Percentiles rank a stretch among this genome's conserved stretches.
Evolutionary conservation across 2,113 vertebrate species (phyloP).

Genomic region (Baryphthengus martii): DNA sequence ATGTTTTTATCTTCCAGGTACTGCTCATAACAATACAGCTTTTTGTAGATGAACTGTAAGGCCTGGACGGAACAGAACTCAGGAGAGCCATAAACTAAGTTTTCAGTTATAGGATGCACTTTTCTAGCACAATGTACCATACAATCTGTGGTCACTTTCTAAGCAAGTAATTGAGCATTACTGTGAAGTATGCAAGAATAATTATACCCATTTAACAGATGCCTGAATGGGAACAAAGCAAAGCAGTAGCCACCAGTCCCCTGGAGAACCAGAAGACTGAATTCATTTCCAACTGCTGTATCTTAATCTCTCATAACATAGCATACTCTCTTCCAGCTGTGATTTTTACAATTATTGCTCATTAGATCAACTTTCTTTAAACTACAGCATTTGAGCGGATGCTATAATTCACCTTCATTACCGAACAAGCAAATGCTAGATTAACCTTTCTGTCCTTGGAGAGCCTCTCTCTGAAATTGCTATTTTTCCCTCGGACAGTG

Average conservation of each 20-base stretch:
- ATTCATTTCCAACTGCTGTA: not conserved
- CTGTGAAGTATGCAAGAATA: not conserved
- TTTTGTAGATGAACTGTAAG: not conserved
- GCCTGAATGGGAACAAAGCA: not conserved
- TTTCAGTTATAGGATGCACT: not conserved
- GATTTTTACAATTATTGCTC: not conserved
- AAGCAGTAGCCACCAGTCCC: not conserved
- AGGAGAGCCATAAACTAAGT: not conserved
- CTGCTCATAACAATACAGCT: not conserved
- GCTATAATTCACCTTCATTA: not conserved
- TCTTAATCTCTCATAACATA: not conserved
- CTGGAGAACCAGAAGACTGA: not conserved
- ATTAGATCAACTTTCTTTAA: not conserved
- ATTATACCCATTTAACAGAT: slow-evolving; percentile 5
- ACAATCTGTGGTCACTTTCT: not conserved
- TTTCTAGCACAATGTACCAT: not conserved
- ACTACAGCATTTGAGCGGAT: not conserved
- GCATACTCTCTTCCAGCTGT: not conserved
- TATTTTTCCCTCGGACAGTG: not conserved
- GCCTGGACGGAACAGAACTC: not conserved
- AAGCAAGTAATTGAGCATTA: not conserved
- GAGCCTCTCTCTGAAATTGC: not conserved
- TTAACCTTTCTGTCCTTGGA: not conserved
- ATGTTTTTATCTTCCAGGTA: not conserved
- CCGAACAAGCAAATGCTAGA: not conserved